Evolutionary conservation across 2,888 invertebrate species (phyloP).

Genomic region (Heliconius erato): DNA sequence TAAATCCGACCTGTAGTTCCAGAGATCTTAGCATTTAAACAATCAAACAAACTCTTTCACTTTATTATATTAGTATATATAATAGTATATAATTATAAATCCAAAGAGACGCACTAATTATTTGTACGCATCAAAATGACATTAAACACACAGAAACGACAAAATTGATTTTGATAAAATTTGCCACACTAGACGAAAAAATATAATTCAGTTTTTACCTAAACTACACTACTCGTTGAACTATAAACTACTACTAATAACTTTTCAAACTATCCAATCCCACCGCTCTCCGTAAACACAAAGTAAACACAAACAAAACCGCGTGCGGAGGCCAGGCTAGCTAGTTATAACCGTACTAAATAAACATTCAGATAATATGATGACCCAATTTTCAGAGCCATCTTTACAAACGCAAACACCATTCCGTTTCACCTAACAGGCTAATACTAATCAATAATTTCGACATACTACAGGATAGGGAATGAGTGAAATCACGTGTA

Average conservation of each 20-base stretch:
- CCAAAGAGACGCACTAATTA: too few relatives aligned
- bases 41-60: too few relatives aligned
- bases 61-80: too few relatives aligned
- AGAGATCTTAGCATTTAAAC: too few relatives aligned
- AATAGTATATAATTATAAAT: too few relatives aligned
- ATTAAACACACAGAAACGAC: too few relatives aligned
- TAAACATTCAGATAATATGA: conserved; percentile 8
- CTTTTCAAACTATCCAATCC: background rate
- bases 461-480: background rate
- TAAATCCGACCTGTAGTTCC: too few relatives aligned
- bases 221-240: too few relatives aligned
- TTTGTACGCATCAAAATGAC: too few relatives aligned
- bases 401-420: conserved; percentile 13
- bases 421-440: conserved; percentile 13
- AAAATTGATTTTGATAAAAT: too few relatives aligned
- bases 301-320: conserved; percentile 14
- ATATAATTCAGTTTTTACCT: too few relatives aligned
- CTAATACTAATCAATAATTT: conserved; percentile 22
- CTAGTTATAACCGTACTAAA: background rate
- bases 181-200: too few relatives aligned
- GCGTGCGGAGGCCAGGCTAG: background rate
- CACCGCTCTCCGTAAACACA: background rate
- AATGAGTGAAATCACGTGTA: background rate
- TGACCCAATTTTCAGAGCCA: conserved; percentile 7
- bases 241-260: background rate